phyloP scores from a whole-genome alignment of 2,113 vertebrate genomes.

The Ahaetulla prasina region DNA sequence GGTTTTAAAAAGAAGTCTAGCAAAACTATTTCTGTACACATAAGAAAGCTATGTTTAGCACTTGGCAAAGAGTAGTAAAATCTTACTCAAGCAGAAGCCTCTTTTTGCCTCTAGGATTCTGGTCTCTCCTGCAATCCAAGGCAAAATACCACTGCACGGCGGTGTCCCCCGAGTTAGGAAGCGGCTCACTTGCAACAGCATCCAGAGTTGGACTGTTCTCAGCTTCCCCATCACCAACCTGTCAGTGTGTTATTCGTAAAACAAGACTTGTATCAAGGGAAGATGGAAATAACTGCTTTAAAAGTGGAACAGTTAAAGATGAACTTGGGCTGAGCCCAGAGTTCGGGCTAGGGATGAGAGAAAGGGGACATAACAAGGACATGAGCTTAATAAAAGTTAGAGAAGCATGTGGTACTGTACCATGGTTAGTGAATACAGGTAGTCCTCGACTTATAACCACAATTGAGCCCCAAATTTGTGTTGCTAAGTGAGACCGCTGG shows the following conservation, averaged over 20 bases:
- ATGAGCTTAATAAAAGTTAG: neutral
- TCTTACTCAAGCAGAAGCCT: neutral
- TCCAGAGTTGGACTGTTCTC: neutral
- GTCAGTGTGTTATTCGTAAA: neutral
- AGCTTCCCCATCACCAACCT: neutral
- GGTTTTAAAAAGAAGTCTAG: neutral
- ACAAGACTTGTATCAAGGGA: neutral
- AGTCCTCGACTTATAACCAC: neutral
- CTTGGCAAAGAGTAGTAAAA: neutral
- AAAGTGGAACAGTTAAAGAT: neutral
- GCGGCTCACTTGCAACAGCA: neutral
- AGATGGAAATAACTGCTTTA: neutral
- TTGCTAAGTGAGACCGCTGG: neutral
- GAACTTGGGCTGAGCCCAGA: neutral
- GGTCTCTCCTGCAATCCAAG: neutral
- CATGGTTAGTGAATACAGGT: neutral
- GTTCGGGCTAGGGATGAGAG: neutral
- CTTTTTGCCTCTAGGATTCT: neutral
- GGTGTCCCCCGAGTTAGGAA: neutral
- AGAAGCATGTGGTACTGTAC: neutral
- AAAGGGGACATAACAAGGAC: neutral
- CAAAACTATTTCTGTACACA: neutral
- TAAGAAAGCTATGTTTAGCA: neutral
- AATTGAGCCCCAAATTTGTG: neutral
- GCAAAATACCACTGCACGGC: neutral